A percentile compares a stretch with the other conserved stretches of the same genome.
These are phyloP conservation scores for Triplophysa rosa DNA, from an alignment of 2,113 vertebrate species.

Conservation along the genomic window DNA sequence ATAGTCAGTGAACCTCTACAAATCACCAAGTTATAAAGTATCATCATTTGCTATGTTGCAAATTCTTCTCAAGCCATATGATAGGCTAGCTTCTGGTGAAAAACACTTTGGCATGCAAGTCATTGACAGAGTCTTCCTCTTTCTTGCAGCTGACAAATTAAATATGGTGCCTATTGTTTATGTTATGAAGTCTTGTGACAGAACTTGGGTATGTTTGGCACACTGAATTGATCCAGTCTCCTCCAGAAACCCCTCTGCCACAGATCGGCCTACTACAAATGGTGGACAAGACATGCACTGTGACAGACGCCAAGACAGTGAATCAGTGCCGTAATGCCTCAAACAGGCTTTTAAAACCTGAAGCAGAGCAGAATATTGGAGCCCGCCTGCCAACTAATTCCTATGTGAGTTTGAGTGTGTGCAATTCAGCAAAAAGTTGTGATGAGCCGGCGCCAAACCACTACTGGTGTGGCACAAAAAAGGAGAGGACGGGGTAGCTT, in stretches of 20 bases:
- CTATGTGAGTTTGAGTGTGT: background rate
- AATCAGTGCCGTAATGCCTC: background rate
- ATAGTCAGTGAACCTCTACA: no score
- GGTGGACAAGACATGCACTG: constrained; percentile 35
- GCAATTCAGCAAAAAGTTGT: constrained; percentile 16
- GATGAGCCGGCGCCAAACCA: background rate
- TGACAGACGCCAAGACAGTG: constrained; percentile 1
- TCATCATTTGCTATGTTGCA: no score
- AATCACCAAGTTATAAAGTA: no score
- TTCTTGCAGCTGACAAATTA: no score
- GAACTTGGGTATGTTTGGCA: no score
- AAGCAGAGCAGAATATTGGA: background rate
- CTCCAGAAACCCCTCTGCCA: constrained; percentile 56
- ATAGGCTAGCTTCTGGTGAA: no score
- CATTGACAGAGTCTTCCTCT: no score
- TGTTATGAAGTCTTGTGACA: no score
- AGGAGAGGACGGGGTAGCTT: background rate
- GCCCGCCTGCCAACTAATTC: background rate
- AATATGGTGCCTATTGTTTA: no score
- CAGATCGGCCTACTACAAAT: constrained; percentile 62
- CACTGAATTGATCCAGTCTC: no score
- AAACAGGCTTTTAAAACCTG: background rate
- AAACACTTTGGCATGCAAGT: no score
- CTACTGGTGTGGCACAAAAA: constrained; percentile 6
- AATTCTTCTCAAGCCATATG: no score